Conservation (phyloP, 2,888 invertebrate species). For the Nowickia ferox region DNA sequence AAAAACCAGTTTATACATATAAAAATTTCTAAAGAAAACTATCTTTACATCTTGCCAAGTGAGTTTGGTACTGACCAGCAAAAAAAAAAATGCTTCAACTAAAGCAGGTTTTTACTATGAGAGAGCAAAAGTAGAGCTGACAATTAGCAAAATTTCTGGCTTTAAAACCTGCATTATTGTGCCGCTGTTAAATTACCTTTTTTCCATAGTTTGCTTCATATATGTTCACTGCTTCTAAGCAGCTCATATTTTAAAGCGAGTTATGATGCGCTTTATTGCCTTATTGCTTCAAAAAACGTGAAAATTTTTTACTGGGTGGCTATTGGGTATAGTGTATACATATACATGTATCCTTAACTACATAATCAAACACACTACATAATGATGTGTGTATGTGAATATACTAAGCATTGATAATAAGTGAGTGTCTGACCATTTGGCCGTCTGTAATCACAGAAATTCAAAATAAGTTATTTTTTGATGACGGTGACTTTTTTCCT, state of each 20-base stretch:
- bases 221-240: too few relatives aligned
- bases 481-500: slow-evolving; percentile 45
- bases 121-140: too few relatives aligned
- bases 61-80: neutral
- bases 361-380: neutral
- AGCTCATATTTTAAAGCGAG: too few relatives aligned
- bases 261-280: too few relatives aligned
- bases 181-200: too few relatives aligned
- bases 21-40: slow-evolving; percentile 40
- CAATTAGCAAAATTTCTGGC: too few relatives aligned
- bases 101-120: too few relatives aligned
- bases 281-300: too few relatives aligned
- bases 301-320: too few relatives aligned
- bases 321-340: neutral
- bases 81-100: too few relatives aligned
- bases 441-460: slow-evolving; percentile 58
- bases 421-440: slow-evolving; percentile 53
- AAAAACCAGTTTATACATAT: slow-evolving; percentile 21
- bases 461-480: slow-evolving; percentile 65
- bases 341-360: neutral
- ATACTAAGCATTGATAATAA: slow-evolving; percentile 27
- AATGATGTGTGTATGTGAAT: slow-evolving; percentile 35
- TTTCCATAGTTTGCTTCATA: too few relatives aligned
- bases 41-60: slow-evolving; percentile 29
- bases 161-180: too few relatives aligned